Evolutionary conservation across 2,888 invertebrate species (phyloP).

Genomic region (Dasypolia templi): DNA sequence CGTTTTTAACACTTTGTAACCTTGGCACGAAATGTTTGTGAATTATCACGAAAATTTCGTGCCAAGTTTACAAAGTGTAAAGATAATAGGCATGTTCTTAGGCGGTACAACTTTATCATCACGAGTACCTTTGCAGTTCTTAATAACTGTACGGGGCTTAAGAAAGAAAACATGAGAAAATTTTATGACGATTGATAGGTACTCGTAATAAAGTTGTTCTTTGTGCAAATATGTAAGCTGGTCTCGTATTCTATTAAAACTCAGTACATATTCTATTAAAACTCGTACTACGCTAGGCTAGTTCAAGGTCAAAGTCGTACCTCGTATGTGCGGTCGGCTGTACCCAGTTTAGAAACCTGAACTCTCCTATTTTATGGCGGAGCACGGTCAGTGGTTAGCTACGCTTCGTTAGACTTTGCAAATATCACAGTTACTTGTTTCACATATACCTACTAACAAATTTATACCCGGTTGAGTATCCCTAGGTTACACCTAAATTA

Average conservation of each 20-base stretch:
- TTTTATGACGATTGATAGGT: not conserved
- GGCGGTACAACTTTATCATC: slow-evolving; percentile 12
- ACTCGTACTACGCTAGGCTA: not conserved
- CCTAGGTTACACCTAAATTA: not conserved
- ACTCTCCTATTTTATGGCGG: not conserved
- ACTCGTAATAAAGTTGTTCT: not conserved
- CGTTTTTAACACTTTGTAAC: slow-evolving; percentile 14
- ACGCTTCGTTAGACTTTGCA: not conserved
- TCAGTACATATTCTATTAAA: not conserved
- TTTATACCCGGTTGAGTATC: not conserved
- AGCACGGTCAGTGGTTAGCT: not conserved
- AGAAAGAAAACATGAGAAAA: not conserved
- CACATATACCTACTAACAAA: not conserved
- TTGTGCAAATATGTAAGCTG: not conserved
- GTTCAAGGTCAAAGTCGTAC: not conserved
- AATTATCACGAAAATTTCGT: slow-evolving; percentile 6
- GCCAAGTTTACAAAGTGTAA: slow-evolving; percentile 17
- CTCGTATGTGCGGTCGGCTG: not conserved
- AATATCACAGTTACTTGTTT: not conserved
- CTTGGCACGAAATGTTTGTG: too few species aligned
- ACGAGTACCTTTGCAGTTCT: not conserved
- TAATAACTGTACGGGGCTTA: not conserved
- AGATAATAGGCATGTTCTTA: slow-evolving; percentile 2
- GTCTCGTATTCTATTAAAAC: not conserved
- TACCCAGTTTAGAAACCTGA: not conserved